These are phyloP conservation scores for Hydrozoanthus gracilis DNA, from an alignment of 92 coral and sea anemone species.

Conservation along the genomic window DNA sequence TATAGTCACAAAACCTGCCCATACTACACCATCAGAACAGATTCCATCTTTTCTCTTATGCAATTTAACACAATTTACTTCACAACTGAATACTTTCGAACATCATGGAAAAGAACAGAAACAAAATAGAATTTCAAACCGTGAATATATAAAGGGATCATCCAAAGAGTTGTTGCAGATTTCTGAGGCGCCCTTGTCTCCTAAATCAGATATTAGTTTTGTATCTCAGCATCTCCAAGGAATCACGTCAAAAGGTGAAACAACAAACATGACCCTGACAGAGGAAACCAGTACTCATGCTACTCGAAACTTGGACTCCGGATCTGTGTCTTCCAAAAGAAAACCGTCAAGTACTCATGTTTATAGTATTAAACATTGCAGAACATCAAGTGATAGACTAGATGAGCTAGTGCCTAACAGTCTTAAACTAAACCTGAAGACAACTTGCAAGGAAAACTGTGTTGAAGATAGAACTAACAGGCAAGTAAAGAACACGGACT, in stretches of 20 bases:
- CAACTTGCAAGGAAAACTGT: not conserved
- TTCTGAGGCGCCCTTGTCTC: not conserved
- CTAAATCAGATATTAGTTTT: not conserved
- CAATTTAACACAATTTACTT: constrained; percentile 43
- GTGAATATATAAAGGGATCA: not conserved
- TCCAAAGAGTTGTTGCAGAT: not conserved
- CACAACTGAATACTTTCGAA: constrained; percentile 62
- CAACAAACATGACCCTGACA: constrained; percentile 19
- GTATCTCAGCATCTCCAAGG: not conserved
- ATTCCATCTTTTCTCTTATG: not conserved
- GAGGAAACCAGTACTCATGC: constrained; percentile 3
- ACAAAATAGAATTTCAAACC: not conserved
- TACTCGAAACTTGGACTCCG: constrained; percentile 6
- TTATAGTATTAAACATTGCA: not conserved
- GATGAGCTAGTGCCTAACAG: not conserved
- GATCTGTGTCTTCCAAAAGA: not conserved
- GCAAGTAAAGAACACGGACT: not conserved
- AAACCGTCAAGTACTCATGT: not conserved
- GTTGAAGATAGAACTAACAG: not conserved
- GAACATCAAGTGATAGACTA: not conserved
- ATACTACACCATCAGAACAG: not conserved
- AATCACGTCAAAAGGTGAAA: constrained; percentile 17
- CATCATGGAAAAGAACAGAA: constrained; percentile 34
- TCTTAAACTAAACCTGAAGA: constrained; percentile 2
- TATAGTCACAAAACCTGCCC: not conserved